A percentile compares a stretch with the other conserved stretches of the same genome.
phyloP scores from a whole-genome alignment of 2,888 invertebrate genomes.

The Cordilura impudica region DNA sequence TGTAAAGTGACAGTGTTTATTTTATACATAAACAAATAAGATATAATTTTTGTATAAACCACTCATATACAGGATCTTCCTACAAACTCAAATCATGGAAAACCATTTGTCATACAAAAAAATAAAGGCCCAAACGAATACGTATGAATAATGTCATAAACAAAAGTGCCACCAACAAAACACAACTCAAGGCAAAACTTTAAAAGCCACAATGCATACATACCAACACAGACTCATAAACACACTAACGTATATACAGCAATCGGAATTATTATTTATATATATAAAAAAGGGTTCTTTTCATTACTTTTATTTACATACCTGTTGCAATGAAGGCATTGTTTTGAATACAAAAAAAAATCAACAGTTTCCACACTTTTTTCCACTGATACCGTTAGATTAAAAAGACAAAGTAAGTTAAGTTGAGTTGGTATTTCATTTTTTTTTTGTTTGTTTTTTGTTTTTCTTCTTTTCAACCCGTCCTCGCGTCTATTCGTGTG shows the following conservation, averaged over 20 bases:
- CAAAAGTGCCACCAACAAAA: conserved; percentile 5
- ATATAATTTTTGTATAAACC: not conserved
- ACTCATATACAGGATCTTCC: conserved; percentile 10
- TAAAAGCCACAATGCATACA: conserved; percentile 39
- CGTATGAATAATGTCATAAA: conserved; percentile 46
- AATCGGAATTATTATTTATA: conserved; percentile 23
- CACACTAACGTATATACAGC: not conserved
- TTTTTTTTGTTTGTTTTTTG: conserved; percentile 49
- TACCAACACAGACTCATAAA: conserved; percentile 10
- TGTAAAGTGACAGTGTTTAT: conserved; percentile 30
- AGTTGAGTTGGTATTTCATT: conserved; percentile 34
- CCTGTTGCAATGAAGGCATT: conserved; percentile 78
- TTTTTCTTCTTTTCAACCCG: not conserved
- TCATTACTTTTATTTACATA: conserved; percentile 72
- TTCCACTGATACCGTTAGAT: conserved; percentile 59
- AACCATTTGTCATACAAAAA: conserved; percentile 53
- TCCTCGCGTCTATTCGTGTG: not conserved
- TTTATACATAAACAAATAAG: not conserved
- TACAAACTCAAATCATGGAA: conserved; percentile 49
- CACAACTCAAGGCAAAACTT: conserved; percentile 46
- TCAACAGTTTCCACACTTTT: conserved; percentile 74
- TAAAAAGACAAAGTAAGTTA: conserved; percentile 51
- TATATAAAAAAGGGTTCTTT: conserved; percentile 9
- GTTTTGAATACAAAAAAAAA: conserved; percentile 77
- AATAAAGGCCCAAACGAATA: conserved; percentile 10